Evolutionary conservation across 2,888 invertebrate species (phyloP).

Genomic region (Agrotis ipsilon): DNA sequence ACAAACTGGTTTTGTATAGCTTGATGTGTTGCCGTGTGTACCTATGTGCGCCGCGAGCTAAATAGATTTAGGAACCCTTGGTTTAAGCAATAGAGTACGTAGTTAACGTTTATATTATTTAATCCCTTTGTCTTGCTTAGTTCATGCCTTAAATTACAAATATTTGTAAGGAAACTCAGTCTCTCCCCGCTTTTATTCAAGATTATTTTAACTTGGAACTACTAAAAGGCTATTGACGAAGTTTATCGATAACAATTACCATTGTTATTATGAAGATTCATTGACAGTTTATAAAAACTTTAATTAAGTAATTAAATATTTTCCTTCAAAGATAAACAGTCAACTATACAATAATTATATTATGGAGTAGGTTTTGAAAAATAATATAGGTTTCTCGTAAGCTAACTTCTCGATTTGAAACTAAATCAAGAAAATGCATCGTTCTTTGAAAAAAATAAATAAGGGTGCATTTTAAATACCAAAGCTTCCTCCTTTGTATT

Average conservation of each 20-base stretch:
- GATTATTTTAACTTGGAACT: neutral
- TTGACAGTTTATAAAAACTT: neutral
- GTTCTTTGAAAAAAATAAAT: neutral
- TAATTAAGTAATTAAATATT: neutral
- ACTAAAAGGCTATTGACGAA: neutral
- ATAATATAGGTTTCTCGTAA: no score
- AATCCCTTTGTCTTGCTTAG: neutral
- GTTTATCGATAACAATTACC: neutral
- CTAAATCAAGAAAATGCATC: neutral
- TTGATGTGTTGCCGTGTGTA: no score
- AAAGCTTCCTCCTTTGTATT: neutral
- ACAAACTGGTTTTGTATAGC: no score
- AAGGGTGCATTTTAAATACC: neutral
- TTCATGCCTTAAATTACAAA: neutral
- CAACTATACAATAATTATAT: conserved; percentile 5
- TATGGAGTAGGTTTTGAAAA: neutral
- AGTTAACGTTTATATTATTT: no score
- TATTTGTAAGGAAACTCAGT: no score
- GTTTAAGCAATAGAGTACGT: no score
- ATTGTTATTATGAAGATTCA: conserved; percentile 6
- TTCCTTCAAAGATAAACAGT: neutral
- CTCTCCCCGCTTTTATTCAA: neutral
- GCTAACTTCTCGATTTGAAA: neutral
- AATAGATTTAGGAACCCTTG: no score
- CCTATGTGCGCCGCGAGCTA: no score